A percentile compares a stretch with the other conserved stretches of the same genome.
These are phyloP conservation scores for Delichon dasypus DNA, from an alignment of 2,797 vertebrate species.

Conservation along the genomic window DNA sequence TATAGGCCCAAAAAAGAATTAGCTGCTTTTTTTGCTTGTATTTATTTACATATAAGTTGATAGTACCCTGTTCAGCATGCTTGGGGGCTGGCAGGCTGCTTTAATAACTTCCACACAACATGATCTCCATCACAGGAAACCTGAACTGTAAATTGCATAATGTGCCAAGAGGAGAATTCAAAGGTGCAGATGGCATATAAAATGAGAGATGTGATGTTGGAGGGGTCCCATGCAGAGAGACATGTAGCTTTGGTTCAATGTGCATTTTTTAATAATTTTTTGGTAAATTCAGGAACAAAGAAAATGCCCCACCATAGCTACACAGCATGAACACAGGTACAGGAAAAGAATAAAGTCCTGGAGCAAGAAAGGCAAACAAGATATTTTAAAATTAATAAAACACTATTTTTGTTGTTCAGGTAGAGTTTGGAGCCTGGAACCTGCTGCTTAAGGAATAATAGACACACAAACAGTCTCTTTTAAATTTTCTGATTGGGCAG, in stretches of 20 bases:
- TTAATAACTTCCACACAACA: neutral
- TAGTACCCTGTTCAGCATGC: neutral
- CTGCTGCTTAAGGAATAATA: neutral
- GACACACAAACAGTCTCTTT: neutral
- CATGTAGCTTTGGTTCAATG: rapidly evolving
- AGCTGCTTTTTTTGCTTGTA: neutral
- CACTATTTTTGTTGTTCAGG: neutral
- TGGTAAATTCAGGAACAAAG: neutral
- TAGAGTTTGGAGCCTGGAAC: neutral
- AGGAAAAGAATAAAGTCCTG: neutral
- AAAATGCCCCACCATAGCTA: neutral
- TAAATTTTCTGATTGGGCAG: neutral
- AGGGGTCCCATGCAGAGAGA: neutral
- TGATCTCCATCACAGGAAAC: neutral
- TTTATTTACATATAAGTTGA: neutral
- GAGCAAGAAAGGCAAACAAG: neutral
- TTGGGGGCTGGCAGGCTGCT: neutral
- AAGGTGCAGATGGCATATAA: conserved; percentile 7
- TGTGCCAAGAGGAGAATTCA: neutral
- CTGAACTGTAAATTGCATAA: neutral
- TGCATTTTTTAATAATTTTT: neutral
- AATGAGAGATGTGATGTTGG: neutral
- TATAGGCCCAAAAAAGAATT: neutral
- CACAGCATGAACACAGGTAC: rapidly evolving
- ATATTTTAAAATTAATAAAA: neutral